Conservation (phyloP, 2,113 vertebrate genomes). For the Pterophyllum scalare region DNA sequence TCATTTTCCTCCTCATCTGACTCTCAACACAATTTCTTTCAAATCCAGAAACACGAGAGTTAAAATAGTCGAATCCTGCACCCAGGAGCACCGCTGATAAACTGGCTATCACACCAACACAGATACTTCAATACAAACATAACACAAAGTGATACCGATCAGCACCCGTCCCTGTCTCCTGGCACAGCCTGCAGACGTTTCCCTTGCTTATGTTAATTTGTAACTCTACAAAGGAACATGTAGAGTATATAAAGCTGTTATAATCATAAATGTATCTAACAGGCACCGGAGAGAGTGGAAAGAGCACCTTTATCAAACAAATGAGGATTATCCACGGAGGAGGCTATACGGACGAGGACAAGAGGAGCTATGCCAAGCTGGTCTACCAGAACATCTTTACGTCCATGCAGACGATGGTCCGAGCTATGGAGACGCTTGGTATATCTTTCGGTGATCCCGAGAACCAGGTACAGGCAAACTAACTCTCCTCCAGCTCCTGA, state of each 20-base stretch:
- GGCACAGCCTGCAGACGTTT: not conserved
- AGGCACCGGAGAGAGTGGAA: slow-evolving; percentile 93
- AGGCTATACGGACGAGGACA: slow-evolving; percentile 90
- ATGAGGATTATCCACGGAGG: slow-evolving; percentile 94
- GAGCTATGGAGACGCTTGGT: slow-evolving; percentile 85
- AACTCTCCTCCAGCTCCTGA: not conserved
- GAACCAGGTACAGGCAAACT: slow-evolving; percentile 81
- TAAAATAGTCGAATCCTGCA: not conserved
- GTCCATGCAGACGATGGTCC: slow-evolving; percentile 88
- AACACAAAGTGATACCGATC: too few species aligned
- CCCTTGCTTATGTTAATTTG: not conserved
- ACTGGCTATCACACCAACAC: not conserved
- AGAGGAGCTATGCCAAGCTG: slow-evolving; percentile 86
- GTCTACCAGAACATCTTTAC: slow-evolving; percentile 91
- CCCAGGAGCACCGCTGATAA: not conserved
- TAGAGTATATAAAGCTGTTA: not conserved
- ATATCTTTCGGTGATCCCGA: slow-evolving; percentile 80
- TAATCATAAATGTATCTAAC: not conserved
- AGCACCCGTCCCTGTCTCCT: not conserved
- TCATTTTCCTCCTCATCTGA: not conserved
- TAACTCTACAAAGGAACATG: not conserved
- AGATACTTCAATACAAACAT: not conserved
- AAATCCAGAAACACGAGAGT: not conserved
- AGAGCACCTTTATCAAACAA: slow-evolving; percentile 94
- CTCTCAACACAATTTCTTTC: not conserved